Conservation (phyloP, 2,113 vertebrate species). For the Corythoichthys intestinalis region DNA sequence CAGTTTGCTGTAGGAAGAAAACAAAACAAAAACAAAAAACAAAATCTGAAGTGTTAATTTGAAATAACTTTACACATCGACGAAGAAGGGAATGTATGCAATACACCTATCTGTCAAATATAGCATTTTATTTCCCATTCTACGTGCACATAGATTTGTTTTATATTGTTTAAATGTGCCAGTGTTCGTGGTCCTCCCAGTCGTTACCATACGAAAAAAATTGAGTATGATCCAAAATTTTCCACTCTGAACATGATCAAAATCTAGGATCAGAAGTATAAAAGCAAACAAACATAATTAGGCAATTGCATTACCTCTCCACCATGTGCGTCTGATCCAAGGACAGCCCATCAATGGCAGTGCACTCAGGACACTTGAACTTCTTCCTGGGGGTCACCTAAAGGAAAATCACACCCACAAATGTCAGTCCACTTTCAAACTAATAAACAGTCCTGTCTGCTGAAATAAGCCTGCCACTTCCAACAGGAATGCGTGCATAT, state of each 20-base stretch:
- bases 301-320: slow-evolving; percentile 27
- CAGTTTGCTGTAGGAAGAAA: too few species aligned
- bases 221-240: not conserved
- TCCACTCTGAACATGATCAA: not conserved
- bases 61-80: too few species aligned
- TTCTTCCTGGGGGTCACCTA: slow-evolving; percentile 98
- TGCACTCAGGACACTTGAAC: slow-evolving; percentile 99
- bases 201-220: not conserved
- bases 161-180: not conserved
- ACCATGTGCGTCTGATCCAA: slow-evolving; percentile 99
- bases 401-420: slow-evolving; percentile 22
- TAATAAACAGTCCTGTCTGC: slow-evolving; percentile 11
- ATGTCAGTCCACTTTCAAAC: slow-evolving; percentile 17
- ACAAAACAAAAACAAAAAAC: too few species aligned
- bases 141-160: too few species aligned
- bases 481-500: not conserved
- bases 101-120: too few species aligned
- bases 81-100: too few species aligned
- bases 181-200: not conserved
- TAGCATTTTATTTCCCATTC: too few species aligned
- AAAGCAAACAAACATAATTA: not conserved
- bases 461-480: slow-evolving; percentile 10
- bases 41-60: too few species aligned
- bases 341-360: slow-evolving; percentile 94
- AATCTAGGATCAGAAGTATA: not conserved